Evolutionary conservation across 2,888 invertebrate genomes (phyloP).

Genomic region (Watsonalla cultraria): DNA sequence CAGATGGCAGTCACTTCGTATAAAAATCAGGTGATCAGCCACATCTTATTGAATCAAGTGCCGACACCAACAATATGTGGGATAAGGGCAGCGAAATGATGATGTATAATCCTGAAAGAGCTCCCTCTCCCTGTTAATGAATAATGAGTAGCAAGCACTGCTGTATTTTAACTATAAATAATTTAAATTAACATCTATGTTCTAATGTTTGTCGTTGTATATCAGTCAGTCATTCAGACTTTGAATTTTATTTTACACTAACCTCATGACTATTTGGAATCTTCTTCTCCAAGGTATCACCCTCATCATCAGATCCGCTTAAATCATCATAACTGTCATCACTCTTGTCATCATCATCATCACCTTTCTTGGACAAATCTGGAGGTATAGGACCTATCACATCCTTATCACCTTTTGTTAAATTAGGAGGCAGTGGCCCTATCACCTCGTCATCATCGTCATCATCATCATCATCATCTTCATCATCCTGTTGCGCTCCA

Average conservation of each 20-base stretch:
- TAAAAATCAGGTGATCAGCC: too few species aligned
- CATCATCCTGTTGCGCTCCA: conserved; percentile 45
- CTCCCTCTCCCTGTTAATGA: too few species aligned
- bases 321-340: conserved; percentile 70
- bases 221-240: too few species aligned
- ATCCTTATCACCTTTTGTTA: conserved; percentile 22
- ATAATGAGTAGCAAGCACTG: too few species aligned
- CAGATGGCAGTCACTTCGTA: too few species aligned
- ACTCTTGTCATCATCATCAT: conserved; percentile 26
- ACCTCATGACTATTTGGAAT: conserved; percentile 88
- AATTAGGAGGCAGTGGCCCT: conserved; percentile 74
- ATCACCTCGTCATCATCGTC: conserved; percentile 76
- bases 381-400: conserved; percentile 42
- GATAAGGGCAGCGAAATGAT: too few species aligned
- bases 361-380: conserved; percentile 15
- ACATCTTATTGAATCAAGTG: too few species aligned
- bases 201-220: too few species aligned
- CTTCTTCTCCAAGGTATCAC: conserved; percentile 69
- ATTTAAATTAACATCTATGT: too few species aligned
- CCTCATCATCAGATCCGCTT: conserved; percentile 72
- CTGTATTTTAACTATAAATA: not conserved
- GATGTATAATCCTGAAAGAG: too few species aligned
- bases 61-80: too few species aligned
- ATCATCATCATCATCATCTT: conserved; percentile 58
- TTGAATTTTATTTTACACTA: too few species aligned